Conservation (phyloP, 2,888 invertebrate species). For the Oscheius myriophilus region DNA sequence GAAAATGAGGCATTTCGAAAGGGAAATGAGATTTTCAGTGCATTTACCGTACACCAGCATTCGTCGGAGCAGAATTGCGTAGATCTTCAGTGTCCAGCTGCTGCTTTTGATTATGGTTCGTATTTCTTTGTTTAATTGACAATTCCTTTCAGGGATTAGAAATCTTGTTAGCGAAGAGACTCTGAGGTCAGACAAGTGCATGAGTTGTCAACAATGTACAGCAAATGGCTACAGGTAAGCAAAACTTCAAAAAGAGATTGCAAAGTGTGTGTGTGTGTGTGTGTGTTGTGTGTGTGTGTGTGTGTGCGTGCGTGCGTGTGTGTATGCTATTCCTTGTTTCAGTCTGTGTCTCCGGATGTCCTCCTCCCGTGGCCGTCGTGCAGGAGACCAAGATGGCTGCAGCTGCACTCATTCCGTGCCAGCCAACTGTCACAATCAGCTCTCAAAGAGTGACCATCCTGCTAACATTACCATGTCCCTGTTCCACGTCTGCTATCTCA, state of each 20-base stretch:
- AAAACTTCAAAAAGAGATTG: no score
- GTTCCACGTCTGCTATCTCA: constrained; percentile 47
- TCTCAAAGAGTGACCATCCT: constrained; percentile 38
- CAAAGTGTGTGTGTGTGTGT: no score
- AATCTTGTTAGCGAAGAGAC: constrained; percentile 56
- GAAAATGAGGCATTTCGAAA: background rate
- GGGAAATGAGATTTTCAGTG: constrained; percentile 28
- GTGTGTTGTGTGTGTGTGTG: no score
- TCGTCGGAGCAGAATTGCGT: constrained; percentile 42
- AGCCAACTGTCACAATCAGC: constrained; percentile 54
- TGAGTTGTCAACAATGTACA: constrained; percentile 63
- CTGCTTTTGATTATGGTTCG: constrained; percentile 45
- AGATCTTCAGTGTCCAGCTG: constrained; percentile 52
- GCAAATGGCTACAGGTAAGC: constrained; percentile 61
- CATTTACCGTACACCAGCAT: constrained; percentile 46
- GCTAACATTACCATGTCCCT: constrained; percentile 54
- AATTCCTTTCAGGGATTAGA: constrained; percentile 33
- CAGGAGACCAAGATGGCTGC: constrained; percentile 39
- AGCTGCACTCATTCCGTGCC: constrained; percentile 53
- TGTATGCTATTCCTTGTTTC: no score
- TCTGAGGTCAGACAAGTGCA: constrained; percentile 52
- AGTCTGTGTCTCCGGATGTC: constrained; percentile 45
- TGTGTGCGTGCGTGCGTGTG: no score
- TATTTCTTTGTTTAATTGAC: background rate
- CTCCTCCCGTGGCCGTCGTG: constrained; percentile 42